A percentile compares a stretch with the other conserved stretches of the same genome.
Conservation (phyloP, 2,888 invertebrate genomes). For the Blastobasis lacticolella region DNA sequence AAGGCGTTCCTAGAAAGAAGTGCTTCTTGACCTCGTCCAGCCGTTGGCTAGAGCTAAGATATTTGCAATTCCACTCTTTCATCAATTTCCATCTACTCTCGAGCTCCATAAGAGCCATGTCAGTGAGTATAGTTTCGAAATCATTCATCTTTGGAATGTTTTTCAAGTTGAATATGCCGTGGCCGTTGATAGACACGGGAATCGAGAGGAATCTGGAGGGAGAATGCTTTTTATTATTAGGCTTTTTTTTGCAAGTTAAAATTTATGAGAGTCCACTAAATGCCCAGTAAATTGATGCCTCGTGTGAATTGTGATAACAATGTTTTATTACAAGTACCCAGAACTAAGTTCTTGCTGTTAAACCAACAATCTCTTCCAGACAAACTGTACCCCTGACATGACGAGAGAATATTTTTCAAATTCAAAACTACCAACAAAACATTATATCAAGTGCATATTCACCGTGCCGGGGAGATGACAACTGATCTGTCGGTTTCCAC, state of each 20-base stretch:
- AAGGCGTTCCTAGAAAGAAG: too few species aligned
- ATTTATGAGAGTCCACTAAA: too few species aligned
- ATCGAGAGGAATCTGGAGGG: conserved; percentile 57
- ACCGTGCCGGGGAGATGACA: conserved; percentile 58
- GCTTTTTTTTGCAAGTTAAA: too few species aligned
- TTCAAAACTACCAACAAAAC: conserved; percentile 1
- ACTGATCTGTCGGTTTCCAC: conserved; percentile 52
- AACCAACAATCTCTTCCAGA: too few species aligned
- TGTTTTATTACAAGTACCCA: too few species aligned
- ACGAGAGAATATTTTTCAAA: too few species aligned
- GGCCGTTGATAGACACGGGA: conserved; percentile 55
- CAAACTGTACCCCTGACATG: too few species aligned
- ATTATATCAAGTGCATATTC: conserved; percentile 3
- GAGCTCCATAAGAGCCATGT: conserved; percentile 49
- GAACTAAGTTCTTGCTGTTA: too few species aligned
- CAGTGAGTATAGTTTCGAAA: conserved; percentile 45
- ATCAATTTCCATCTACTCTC: conserved; percentile 27
- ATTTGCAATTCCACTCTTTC: conserved; percentile 45
- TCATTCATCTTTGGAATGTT: conserved; percentile 64
- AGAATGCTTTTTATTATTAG: conserved; percentile 19
- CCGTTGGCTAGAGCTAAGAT: conserved; percentile 29
- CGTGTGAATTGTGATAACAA: too few species aligned
- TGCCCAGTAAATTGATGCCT: too few species aligned
- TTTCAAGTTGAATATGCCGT: conserved; percentile 58
- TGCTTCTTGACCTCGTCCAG: conserved; percentile 18